phyloP scores from a whole-genome alignment of 2,888 invertebrate genomes.

The Stomorhina lunata region DNA sequence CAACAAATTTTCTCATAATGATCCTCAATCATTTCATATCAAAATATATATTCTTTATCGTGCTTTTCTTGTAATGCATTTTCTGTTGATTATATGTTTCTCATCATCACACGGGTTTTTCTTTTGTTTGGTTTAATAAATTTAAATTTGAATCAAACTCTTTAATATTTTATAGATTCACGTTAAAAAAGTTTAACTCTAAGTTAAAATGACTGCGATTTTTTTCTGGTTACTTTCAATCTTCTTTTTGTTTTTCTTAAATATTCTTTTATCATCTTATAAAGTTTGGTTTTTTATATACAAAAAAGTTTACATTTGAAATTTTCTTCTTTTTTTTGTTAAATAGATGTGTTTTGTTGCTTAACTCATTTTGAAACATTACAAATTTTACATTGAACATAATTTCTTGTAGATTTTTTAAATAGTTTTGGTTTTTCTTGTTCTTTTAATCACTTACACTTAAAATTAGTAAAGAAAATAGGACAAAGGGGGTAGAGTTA shows the following conservation, averaged over 20 bases:
- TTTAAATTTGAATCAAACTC: no score
- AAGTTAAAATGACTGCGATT: slow-evolving; percentile 38
- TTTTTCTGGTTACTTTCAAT: background rate
- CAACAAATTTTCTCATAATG: background rate
- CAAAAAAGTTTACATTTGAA: slow-evolving; percentile 58
- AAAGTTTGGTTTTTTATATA: slow-evolving; percentile 50
- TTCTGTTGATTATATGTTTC: background rate
- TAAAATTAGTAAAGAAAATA: slow-evolving; percentile 39
- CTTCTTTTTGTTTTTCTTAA: slow-evolving; percentile 7
- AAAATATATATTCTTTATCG: slow-evolving; percentile 39
- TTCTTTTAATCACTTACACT: slow-evolving; percentile 35
- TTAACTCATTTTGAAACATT: slow-evolving; percentile 57
- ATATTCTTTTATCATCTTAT: slow-evolving; percentile 9
- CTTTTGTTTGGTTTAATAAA: background rate
- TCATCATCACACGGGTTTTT: slow-evolving; percentile 14
- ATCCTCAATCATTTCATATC: slow-evolving; percentile 22
- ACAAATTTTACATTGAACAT: slow-evolving; percentile 63
- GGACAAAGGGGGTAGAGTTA: background rate
- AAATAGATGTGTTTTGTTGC: no score
- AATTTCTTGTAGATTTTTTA: slow-evolving; percentile 39
- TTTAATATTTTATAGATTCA: slow-evolving; percentile 32
- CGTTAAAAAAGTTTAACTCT: slow-evolving; percentile 54
- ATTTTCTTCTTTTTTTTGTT: slow-evolving; percentile 5
- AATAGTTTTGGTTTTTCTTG: slow-evolving; percentile 59
- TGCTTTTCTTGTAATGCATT: slow-evolving; percentile 3